Percentiles rank a stretch among this genome's conserved stretches.
These are phyloP conservation scores for Phainopepla nitens DNA, from an alignment of 2,113 vertebrate species.

Conservation along the genomic window DNA sequence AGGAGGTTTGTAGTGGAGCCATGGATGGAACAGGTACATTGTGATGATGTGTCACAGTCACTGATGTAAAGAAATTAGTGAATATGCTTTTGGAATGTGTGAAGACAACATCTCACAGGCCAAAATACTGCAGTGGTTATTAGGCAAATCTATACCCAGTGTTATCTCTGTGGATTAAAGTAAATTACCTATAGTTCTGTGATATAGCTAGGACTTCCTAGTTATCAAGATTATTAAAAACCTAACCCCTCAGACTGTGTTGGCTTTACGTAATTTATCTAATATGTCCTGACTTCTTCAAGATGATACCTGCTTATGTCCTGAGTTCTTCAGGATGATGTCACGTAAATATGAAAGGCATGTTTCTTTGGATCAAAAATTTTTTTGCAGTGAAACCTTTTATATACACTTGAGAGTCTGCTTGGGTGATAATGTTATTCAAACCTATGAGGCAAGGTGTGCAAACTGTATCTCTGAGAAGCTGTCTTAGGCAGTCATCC, in stretches of 20 bases:
- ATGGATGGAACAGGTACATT: rapidly evolving
- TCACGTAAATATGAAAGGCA: background rate
- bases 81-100: background rate
- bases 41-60: background rate
- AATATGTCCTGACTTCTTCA: background rate
- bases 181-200: background rate
- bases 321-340: background rate
- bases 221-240: background rate
- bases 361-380: background rate
- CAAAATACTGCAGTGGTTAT: background rate
- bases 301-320: background rate
- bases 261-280: background rate
- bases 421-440: background rate
- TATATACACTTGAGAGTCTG: background rate
- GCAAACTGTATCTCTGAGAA: background rate
- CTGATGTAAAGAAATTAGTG: background rate
- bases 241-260: background rate
- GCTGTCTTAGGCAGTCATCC: slow-evolving; percentile 29
- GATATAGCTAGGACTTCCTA: background rate
- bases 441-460: background rate
- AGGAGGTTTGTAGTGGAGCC: background rate
- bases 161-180: background rate
- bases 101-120: background rate
- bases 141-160: background rate
- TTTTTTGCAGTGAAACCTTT: background rate